A percentile compares a stretch with the other conserved stretches of the same genome.
Conservation (phyloP, 1,140 invertebrate genomes). For the Anoplophora glabripennis region DNA sequence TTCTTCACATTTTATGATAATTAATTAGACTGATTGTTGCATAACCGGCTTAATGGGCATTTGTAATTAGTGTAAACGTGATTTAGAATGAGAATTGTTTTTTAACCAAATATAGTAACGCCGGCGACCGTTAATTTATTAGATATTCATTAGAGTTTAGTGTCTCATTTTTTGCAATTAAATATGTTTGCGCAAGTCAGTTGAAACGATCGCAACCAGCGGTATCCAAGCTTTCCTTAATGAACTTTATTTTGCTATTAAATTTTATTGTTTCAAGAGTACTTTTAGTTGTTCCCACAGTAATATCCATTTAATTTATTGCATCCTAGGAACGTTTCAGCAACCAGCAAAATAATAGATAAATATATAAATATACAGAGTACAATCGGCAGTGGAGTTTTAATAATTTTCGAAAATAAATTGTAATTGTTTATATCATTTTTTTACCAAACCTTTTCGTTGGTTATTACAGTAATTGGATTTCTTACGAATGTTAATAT, state of each 20-base stretch:
- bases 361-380: too few relatives aligned
- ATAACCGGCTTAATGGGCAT: conserved; percentile 24
- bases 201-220: not conserved
- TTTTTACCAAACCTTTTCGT: too few relatives aligned
- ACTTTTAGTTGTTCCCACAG: conserved; percentile 2
- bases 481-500: too few relatives aligned
- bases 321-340: too few relatives aligned
- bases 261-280: conserved; percentile 15
- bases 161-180: conserved; percentile 10
- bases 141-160: conserved; percentile 27
- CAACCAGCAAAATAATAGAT: too few relatives aligned
- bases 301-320: too few relatives aligned
- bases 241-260: conserved; percentile 1
- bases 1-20: conserved; percentile 26
- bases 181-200: conserved; percentile 8
- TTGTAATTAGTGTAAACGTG: conserved; percentile 29
- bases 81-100: conserved; percentile 27
- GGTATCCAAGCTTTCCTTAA: not conserved
- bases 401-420: too few relatives aligned
- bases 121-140: conserved; percentile 28
- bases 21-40: conserved; percentile 28
- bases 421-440: too few relatives aligned
- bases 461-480: too few relatives aligned
- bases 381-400: too few relatives aligned
- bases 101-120: conserved; percentile 26